A percentile compares a stretch with the other conserved stretches of the same genome.
Conservation (phyloP, 2,888 invertebrate species). For the Drosophila histrio region DNA sequence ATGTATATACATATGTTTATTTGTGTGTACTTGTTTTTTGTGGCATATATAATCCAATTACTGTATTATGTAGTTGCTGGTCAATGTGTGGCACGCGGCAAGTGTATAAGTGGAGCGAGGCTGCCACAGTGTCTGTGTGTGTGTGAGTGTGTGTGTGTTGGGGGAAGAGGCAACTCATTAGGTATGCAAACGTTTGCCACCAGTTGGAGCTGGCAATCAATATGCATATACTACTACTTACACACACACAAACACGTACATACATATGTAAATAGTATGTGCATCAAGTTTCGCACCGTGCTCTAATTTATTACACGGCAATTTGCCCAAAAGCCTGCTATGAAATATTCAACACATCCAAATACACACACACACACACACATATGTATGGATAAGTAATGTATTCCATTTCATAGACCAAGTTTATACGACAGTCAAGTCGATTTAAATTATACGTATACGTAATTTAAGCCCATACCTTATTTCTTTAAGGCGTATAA, state of each 20-base stretch:
- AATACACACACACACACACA: background rate
- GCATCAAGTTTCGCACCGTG: conserved; percentile 27
- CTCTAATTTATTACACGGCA: conserved; percentile 65
- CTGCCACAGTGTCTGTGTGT: background rate
- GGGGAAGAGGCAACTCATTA: conserved; percentile 32
- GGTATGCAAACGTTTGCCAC: conserved; percentile 33
- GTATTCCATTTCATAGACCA: conserved; percentile 25
- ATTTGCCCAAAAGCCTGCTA: conserved; percentile 72
- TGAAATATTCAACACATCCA: conserved; percentile 67
- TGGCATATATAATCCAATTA: conserved; percentile 50
- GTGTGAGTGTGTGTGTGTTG: background rate
- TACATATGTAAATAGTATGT: conserved; percentile 10
- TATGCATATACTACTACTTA: conserved; percentile 2
- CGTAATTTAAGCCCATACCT: too few species aligned
- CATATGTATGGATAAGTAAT: conserved; percentile 10
- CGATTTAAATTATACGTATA: too few species aligned
- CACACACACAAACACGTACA: background rate
- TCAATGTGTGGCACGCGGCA: conserved; percentile 31
- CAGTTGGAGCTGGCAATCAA: conserved; percentile 16
- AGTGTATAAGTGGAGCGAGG: conserved; percentile 42
- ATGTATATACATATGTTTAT: conserved; percentile 2
- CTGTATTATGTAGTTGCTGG: conserved; percentile 22
- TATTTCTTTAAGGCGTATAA: too few species aligned
- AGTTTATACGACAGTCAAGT: too few species aligned
- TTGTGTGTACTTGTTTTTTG: background rate